Conservation (phyloP, 1,140 invertebrate species). For the Drosophila funebris region DNA sequence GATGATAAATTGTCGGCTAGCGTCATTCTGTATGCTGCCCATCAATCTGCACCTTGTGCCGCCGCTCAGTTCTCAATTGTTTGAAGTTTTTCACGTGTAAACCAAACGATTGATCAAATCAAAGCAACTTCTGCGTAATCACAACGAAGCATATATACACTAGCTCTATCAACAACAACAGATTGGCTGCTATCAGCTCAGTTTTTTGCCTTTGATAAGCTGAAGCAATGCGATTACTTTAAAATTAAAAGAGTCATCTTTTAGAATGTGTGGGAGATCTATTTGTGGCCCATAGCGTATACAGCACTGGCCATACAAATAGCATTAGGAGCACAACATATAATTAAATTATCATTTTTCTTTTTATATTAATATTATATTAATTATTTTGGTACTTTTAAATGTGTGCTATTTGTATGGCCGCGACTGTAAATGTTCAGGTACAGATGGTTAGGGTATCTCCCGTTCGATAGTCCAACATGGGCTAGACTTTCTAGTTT, state of each 20-base stretch:
- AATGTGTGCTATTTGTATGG: not conserved
- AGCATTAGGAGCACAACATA: too few relatives aligned
- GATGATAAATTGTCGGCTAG: constrained; percentile 66
- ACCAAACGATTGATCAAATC: constrained; percentile 50
- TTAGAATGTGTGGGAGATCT: not conserved
- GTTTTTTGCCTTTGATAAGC: not conserved
- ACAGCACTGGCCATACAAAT: not conserved
- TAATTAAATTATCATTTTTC: too few relatives aligned
- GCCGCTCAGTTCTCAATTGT: constrained; percentile 30
- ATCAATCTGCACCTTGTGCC: constrained; percentile 30
- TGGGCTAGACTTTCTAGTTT: not conserved
- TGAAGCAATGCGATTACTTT: too few relatives aligned
- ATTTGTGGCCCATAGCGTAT: not conserved
- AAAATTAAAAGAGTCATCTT: too few relatives aligned
- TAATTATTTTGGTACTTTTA: too few relatives aligned
- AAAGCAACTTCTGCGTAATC: not conserved
- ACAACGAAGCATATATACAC: constrained; percentile 3
- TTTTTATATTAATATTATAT: not conserved
- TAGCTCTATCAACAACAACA: not conserved
- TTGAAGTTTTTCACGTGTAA: constrained; percentile 46
- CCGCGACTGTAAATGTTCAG: not conserved
- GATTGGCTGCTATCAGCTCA: not conserved
- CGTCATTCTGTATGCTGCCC: constrained; percentile 8
- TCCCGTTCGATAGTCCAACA: too few relatives aligned
- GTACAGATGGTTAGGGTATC: too few relatives aligned